These are phyloP conservation scores for Tetramorium simillimum DNA, from an alignment of 1,140 invertebrate species.

Conservation along the genomic window DNA sequence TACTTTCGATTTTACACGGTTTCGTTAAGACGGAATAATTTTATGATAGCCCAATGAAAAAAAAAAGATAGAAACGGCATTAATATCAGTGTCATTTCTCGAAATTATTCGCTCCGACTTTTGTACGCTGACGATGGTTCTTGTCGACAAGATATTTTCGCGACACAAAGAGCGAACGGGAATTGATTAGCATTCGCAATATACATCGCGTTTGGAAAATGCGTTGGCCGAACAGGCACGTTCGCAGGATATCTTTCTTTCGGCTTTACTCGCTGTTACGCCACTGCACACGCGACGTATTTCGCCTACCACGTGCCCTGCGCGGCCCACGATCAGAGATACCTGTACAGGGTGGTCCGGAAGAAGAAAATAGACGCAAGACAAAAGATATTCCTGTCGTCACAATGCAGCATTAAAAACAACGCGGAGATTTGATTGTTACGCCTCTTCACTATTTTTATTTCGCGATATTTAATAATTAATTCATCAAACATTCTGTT, in stretches of 20 bases:
- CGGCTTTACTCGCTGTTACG: slow-evolving; percentile 68
- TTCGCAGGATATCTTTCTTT: slow-evolving; percentile 46
- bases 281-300: slow-evolving; percentile 58
- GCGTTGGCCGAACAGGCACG: slow-evolving; percentile 64
- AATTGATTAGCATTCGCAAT: slow-evolving; percentile 62
- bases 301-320: slow-evolving; percentile 69
- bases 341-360: slow-evolving; percentile 31
- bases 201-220: slow-evolving; percentile 59
- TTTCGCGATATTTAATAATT: background rate
- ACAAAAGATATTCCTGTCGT: slow-evolving; percentile 7
- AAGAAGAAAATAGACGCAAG: background rate
- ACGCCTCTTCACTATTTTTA: background rate
- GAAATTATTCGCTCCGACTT: background rate
- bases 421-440: background rate
- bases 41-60: background rate
- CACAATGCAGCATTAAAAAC: background rate
- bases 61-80: background rate
- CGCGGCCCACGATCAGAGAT: slow-evolving; percentile 37
- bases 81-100: background rate
- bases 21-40: background rate
- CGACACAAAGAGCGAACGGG: slow-evolving; percentile 21
- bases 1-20: background rate
- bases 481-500: background rate
- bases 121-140: background rate
- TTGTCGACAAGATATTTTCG: background rate